Conservation (phyloP, 2,888 invertebrate genomes). For the Orthonevra nobilis region DNA sequence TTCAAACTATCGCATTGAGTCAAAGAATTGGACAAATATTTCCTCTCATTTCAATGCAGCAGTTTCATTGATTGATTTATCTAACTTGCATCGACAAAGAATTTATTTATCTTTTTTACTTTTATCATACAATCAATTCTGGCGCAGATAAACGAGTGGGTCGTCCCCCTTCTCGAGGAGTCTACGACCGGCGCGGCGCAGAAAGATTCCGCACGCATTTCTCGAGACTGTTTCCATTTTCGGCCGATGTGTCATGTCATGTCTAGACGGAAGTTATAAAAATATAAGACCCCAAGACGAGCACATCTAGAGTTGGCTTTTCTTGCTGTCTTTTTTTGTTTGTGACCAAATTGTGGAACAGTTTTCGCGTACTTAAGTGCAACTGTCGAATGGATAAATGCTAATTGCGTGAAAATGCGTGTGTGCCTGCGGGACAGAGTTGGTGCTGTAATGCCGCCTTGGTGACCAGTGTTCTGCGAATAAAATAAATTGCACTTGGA, state of each 20-base stretch:
- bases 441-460: not conserved
- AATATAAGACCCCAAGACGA: slow-evolving; percentile 56
- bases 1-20: too few species aligned
- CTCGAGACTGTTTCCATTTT: slow-evolving; percentile 56
- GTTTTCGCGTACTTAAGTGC: slow-evolving; percentile 36
- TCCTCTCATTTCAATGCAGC: slow-evolving; percentile 30
- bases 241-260: slow-evolving; percentile 68
- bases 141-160: slow-evolving; percentile 39
- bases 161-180: slow-evolving; percentile 8
- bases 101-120: slow-evolving; percentile 28
- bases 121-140: too few species aligned
- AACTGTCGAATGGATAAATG: slow-evolving; percentile 60
- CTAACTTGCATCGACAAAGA: slow-evolving; percentile 35
- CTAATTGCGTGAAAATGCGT: slow-evolving; percentile 66
- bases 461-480: slow-evolving; percentile 12
- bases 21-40: slow-evolving; percentile 4
- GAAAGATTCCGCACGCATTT: slow-evolving; percentile 44
- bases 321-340: slow-evolving; percentile 25
- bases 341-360: slow-evolving; percentile 27
- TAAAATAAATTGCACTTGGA: slow-evolving; percentile 58
- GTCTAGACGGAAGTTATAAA: slow-evolving; percentile 69
- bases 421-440: slow-evolving; percentile 37
- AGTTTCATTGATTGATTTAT: slow-evolving; percentile 65
- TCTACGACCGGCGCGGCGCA: slow-evolving; percentile 10
- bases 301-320: slow-evolving; percentile 42